Conservation (phyloP, 1,140 invertebrate genomes). For the Atopsyche davidsoni region DNA sequence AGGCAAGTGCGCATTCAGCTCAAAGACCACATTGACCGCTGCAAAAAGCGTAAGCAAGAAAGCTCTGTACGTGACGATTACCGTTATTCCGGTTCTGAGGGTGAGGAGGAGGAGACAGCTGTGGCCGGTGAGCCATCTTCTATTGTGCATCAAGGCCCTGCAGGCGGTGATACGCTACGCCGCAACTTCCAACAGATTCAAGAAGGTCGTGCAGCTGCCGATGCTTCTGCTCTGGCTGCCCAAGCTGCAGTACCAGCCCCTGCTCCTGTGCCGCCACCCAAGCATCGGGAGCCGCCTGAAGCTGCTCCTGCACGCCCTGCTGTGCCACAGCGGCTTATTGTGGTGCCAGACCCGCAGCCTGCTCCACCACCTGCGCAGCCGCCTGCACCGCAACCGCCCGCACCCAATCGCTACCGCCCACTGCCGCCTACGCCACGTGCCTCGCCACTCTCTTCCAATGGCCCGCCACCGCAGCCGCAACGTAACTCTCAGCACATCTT, state of each 20-base stretch:
- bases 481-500: constrained; percentile 73
- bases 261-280: constrained; percentile 49
- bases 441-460: constrained; percentile 41
- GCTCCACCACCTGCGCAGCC: constrained; percentile 41
- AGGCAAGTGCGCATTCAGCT: constrained; percentile 96
- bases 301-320: constrained; percentile 77
- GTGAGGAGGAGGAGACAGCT: constrained; percentile 80
- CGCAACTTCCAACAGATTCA: constrained; percentile 97
- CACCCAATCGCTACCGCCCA: constrained; percentile 52
- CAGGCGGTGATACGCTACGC: constrained; percentile 82
- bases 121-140: constrained; percentile 83
- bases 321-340: constrained; percentile 81
- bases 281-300: constrained; percentile 62
- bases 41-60: constrained; percentile 90
- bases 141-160: constrained; percentile 75
- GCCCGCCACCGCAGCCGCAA: constrained; percentile 60
- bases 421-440: constrained; percentile 76
- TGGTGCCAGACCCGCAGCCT: constrained; percentile 59
- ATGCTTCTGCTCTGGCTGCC: constrained; percentile 31
- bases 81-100: constrained; percentile 80
- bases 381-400: too few species aligned
- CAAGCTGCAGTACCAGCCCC: constrained; percentile 46
- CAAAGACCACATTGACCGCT: constrained; percentile 98
- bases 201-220: constrained; percentile 64
- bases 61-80: constrained; percentile 76